Conservation (phyloP, 2,888 invertebrate species). For the Cepaea hortensis region DNA sequence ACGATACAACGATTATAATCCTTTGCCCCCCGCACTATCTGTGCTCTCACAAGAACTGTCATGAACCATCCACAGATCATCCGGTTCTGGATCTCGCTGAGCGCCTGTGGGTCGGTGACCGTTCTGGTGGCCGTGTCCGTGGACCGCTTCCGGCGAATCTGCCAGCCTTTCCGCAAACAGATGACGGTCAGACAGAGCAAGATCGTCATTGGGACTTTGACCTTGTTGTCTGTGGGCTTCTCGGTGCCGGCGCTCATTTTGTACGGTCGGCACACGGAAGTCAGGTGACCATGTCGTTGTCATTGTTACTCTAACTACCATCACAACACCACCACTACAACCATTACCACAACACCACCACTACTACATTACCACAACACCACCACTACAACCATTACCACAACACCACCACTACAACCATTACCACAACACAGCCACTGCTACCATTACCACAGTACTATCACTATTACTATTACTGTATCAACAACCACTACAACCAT, state of each 20-base stretch:
- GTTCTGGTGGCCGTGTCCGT: constrained; percentile 34
- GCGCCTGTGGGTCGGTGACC: constrained; percentile 27
- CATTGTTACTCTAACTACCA: not conserved
- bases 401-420: too few relatives aligned
- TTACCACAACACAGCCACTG: too few relatives aligned
- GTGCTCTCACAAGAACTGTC: not conserved
- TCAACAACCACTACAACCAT: not conserved
- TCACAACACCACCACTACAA: not conserved
- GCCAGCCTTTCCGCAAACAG: constrained; percentile 30
- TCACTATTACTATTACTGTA: constrained; percentile 1
- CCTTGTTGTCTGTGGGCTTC: not conserved
- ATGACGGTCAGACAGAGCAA: constrained; percentile 34
- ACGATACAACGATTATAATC: too few relatives aligned
- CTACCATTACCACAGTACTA: too few relatives aligned
- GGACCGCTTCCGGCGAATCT: constrained; percentile 45
- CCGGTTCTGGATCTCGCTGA: constrained; percentile 31
- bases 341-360: not conserved
- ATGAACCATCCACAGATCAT: constrained; percentile 9
- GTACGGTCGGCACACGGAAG: constrained; percentile 22
- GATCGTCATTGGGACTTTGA: not conserved
- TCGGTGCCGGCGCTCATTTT: constrained; percentile 18
- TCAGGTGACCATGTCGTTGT: not conserved
- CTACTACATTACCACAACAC: not conserved
- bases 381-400: too few relatives aligned
- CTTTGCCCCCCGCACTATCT: too few relatives aligned